Conservation (phyloP, 2,113 vertebrate species). For the Psilopsiagon aurifrons region DNA sequence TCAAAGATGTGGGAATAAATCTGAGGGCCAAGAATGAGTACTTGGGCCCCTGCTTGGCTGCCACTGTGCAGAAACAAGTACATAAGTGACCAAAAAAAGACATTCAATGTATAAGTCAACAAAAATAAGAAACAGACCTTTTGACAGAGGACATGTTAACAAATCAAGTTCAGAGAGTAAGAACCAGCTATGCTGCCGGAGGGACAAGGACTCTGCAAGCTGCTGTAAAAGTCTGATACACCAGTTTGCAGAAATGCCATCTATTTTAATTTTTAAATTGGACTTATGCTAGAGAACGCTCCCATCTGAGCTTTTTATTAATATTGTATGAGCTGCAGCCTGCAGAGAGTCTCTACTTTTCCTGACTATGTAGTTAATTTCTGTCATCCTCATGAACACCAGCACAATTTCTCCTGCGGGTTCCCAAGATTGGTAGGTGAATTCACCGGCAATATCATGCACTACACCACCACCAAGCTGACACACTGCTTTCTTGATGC, state of each 20-base stretch:
- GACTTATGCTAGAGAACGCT: not conserved
- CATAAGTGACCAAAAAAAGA: constrained; percentile 40
- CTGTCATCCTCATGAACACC: not conserved
- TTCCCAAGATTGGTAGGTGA: not conserved
- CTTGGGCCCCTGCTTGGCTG: constrained; percentile 56
- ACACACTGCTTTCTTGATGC: accelerated
- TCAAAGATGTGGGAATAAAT: constrained; percentile 38
- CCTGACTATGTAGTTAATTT: not conserved
- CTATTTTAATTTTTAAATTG: not conserved
- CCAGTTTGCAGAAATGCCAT: not conserved
- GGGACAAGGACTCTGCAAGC: not conserved
- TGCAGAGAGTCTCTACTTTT: not conserved
- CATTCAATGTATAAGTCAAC: constrained; percentile 44
- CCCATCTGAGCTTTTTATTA: not conserved
- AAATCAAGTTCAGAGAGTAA: constrained; percentile 30
- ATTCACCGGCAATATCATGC: accelerated
- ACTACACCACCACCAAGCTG: not conserved
- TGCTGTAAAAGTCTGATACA: not conserved
- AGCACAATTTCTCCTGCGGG: not conserved
- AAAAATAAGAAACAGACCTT: constrained; percentile 67
- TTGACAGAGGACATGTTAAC: constrained; percentile 36
- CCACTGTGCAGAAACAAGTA: not conserved
- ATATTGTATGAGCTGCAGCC: not conserved
- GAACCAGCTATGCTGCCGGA: not conserved
- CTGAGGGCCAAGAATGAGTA: constrained; percentile 30